Evolutionary conservation across 1,140 invertebrate species (phyloP), one percentile per base, ranked within the genome.

Genomic region (Callitettix versicolor): DNA sequence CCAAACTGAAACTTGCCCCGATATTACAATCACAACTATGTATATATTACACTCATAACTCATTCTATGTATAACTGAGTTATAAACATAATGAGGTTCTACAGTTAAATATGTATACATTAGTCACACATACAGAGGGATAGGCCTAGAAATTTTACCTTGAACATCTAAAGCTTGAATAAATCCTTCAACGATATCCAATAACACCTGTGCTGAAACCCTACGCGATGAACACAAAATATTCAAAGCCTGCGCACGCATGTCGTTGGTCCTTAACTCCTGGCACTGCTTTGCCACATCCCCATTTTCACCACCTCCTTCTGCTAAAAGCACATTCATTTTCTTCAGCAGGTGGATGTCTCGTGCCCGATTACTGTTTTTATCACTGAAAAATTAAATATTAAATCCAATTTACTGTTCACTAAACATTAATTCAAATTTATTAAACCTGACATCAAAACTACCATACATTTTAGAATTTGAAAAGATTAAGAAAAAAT

Each of bases 311-410:
- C 73, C 71, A 49, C 69, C 70, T 50, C 78, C 73, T 40, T 73
- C 69, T 59, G 81, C 79, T 7, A 89, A 67, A 59, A 80, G 73
- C 34, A 77, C 78, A 61, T 84, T 81, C n/a, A 91, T 65, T 61
- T 87, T 84, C 63, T 87, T 85, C 44, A 94, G 73, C 36, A 93
- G 70, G 72, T 95, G 89, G 40, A 94, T 77, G 69, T 95, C 92
- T 61, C 87, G 78, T 1, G 90, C 85, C 62, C 85, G 79, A 63
- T 86, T 84, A 57, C 86, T 91, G 69, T 88, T 90, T 69, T 87
- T 88, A 61, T 86, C 90, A 65, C 84, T 79, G 57, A 4, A 30
- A 30, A 3, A 30, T 30, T 3, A 30, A 30, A 30, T 30, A 30
- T 30, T n/a, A n/a, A n/a, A n/a, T n/a, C n/a, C n/a, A n/a, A n/a